Percentiles rank a stretch among this genome's conserved stretches.
Conservation (phyloP, 2,888 invertebrate genomes). For the Ophioninae sp. region DNA sequence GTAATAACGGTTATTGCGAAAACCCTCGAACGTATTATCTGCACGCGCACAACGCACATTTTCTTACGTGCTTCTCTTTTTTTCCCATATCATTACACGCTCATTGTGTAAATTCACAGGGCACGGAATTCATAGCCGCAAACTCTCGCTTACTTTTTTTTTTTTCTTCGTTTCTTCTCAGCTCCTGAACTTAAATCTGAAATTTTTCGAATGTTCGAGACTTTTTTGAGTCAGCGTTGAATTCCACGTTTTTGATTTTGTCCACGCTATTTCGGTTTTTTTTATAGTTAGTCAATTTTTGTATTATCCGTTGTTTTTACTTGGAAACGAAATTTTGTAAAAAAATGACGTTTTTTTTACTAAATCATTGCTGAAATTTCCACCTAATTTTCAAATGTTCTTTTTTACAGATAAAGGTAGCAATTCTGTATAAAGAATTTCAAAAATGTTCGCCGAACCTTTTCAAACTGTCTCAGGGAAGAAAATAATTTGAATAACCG, state of each 20-base stretch:
- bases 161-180: conserved; percentile 8
- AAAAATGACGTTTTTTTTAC: neutral
- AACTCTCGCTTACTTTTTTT: conserved; percentile 24
- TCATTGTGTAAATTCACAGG: conserved; percentile 4
- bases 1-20: conserved; percentile 76
- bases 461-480: no score
- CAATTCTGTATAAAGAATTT: no score
- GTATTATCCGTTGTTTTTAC: neutral
- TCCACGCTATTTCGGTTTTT: neutral
- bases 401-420: no score
- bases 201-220: neutral
- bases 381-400: no score
- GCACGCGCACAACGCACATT: conserved; percentile 75
- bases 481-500: no score
- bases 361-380: no score
- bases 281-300: neutral
- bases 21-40: conserved; percentile 73
- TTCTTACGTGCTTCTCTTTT: conserved; percentile 21
- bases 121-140: conserved; percentile 26
- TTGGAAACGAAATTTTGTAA: neutral
- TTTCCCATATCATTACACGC: neutral
- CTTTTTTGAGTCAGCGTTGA: neutral
- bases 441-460: no score
- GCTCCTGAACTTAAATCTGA: neutral
- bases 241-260: neutral